Percentiles rank a stretch among this genome's conserved stretches.
Conservation (phyloP, 2,113 vertebrate species). For the Atrichornis clamosus region DNA sequence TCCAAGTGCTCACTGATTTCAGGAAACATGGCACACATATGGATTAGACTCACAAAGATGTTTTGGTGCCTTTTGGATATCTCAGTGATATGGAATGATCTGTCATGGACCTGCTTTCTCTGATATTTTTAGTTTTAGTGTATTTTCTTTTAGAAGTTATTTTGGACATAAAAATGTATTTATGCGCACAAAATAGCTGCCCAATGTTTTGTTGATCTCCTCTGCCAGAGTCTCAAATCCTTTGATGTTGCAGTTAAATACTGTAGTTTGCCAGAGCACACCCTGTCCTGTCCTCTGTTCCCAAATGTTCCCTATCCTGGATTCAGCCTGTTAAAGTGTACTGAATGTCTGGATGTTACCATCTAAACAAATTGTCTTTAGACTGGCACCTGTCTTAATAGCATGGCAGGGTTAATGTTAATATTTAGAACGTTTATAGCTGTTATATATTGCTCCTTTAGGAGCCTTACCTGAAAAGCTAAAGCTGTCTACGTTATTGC, state of each 20-base stretch:
- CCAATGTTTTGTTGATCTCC: background rate
- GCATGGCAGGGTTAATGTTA: background rate
- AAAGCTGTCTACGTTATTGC: background rate
- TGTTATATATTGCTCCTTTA: background rate
- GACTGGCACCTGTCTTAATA: background rate
- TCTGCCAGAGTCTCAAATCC: background rate
- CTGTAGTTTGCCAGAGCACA: background rate
- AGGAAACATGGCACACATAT: no score
- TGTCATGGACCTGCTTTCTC: background rate
- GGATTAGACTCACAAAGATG: background rate
- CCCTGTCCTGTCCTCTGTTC: background rate
- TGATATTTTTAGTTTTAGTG: background rate
- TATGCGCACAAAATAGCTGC: background rate
- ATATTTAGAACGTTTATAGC: background rate
- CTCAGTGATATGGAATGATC: background rate
- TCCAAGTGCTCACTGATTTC: background rate
- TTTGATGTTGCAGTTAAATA: background rate
- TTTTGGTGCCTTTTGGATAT: background rate
- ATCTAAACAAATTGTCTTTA: background rate
- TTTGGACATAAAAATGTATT: background rate
- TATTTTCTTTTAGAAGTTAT: background rate
- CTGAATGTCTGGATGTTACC: background rate
- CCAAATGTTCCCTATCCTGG: background rate
- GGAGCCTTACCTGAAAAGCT: background rate
- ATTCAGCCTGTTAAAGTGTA: background rate